Evolutionary conservation across 2,797 vertebrate species (phyloP).

Genomic region (Bovichtus diacanthus): DNA sequence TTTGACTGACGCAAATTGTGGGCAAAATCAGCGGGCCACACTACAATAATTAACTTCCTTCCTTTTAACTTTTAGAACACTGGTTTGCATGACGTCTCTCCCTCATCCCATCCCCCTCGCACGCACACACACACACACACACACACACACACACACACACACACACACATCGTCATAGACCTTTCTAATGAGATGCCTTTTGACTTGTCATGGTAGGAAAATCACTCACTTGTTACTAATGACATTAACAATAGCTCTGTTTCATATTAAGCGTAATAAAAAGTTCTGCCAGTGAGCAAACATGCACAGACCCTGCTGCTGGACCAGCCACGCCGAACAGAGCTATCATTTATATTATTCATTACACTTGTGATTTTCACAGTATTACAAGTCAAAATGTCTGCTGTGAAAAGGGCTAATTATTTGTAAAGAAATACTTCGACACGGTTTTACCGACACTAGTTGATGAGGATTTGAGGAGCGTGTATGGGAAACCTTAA

Average conservation of each 20-base stretch:
- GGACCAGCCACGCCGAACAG: not conserved
- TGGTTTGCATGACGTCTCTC: not conserved
- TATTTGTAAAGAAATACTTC: no score
- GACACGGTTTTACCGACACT: no score
- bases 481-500: constrained; percentile 8
- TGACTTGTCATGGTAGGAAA: not conserved
- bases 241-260: not conserved
- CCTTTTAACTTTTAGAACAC: not conserved
- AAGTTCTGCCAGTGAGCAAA: not conserved
- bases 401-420: no score
- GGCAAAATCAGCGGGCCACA: no score
- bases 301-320: not conserved
- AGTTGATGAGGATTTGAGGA: no score
- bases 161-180: no score
- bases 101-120: no score
- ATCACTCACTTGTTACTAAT: not conserved
- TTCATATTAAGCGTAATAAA: not conserved
- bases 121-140: no score
- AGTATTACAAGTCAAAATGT: no score
- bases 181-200: not conserved
- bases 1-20: no score
- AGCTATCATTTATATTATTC: not conserved
- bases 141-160: no score
- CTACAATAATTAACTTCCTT: not conserved
- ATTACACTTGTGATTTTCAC: not conserved